Evolutionary conservation across 2,113 vertebrate species (phyloP).

Genomic region (Tachysurus fulvidraco): DNA sequence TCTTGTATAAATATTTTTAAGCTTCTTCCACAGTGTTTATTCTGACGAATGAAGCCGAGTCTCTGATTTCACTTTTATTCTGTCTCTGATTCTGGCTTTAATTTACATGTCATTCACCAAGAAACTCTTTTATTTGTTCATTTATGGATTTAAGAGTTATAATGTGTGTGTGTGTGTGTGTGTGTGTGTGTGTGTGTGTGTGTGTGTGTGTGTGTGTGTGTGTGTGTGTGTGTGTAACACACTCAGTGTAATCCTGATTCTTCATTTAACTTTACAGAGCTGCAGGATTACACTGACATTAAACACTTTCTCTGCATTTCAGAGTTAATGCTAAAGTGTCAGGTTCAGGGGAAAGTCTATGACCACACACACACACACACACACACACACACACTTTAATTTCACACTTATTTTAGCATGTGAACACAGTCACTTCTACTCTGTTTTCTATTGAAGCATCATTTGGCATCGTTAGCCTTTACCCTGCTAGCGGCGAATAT

Average conservation of each 20-base stretch:
- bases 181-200: background rate
- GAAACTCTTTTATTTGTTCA: background rate
- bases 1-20: background rate
- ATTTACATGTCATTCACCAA: background rate
- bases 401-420: background rate
- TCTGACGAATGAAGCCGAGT: background rate
- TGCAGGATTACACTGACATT: background rate
- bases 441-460: background rate
- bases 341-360: background rate
- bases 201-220: too few species aligned
- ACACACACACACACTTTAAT: background rate
- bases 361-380: constrained; percentile 1
- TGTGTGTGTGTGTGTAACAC: background rate
- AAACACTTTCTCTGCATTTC: background rate
- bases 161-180: constrained; percentile 2
- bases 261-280: background rate
- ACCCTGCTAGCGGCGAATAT: background rate
- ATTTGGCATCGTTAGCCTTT: background rate
- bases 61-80: background rate
- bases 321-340: background rate
- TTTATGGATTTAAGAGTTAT: background rate
- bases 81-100: background rate
- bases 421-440: background rate
- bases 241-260: background rate
- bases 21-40: background rate